Conservation (phyloP, 2,797 vertebrate species). For the Anisognathus igniventris region DNA sequence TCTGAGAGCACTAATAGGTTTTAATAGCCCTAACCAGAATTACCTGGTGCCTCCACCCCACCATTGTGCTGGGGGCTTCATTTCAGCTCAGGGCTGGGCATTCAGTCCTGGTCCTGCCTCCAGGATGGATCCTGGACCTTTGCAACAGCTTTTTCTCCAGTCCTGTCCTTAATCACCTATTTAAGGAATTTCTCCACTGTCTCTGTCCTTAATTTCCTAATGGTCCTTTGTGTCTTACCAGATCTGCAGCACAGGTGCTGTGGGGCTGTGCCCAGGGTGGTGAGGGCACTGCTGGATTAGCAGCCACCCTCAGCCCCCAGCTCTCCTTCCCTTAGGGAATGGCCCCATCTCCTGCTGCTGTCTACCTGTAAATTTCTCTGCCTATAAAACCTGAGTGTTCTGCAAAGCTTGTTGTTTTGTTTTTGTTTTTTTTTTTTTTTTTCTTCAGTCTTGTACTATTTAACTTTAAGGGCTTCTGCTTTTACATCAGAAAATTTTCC, state of each 20-base stretch:
- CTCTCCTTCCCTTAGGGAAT: background rate
- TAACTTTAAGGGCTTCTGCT: background rate
- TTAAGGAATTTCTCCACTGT: background rate
- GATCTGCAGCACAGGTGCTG: background rate
- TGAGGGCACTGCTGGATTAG: background rate
- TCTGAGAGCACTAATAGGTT: background rate
- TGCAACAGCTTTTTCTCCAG: background rate
- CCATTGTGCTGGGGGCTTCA: rapidly evolving
- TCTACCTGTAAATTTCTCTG: background rate
- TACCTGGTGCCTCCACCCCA: background rate
- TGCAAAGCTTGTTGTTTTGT: background rate
- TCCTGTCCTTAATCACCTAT: background rate
- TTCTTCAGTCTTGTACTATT: background rate
- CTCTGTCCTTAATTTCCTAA: background rate
- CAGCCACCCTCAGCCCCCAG: background rate
- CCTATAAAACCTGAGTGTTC: background rate
- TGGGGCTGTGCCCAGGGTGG: background rate
- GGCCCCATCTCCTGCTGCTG: background rate
- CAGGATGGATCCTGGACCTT: background rate
- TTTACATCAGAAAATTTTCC: background rate
- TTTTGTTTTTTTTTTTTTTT: no score
- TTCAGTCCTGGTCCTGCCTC: background rate
- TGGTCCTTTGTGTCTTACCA: no score
- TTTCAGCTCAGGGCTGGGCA: background rate
- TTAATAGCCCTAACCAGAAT: background rate